A percentile compares a stretch with the other conserved stretches of the same genome.
phyloP scores from a whole-genome alignment of 2,888 invertebrate species.

The Athetis lepigone region DNA sequence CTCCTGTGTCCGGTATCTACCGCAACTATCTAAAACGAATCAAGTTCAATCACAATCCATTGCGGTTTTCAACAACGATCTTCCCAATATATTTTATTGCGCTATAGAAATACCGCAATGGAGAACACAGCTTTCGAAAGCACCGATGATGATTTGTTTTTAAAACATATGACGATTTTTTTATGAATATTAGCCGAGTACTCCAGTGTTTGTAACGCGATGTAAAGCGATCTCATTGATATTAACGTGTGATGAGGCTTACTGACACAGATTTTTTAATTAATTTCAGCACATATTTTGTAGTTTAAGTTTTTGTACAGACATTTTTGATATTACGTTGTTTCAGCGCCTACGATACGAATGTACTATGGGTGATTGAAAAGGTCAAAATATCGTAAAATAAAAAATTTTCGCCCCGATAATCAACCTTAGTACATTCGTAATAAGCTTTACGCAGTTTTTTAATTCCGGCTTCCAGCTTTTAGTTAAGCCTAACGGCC shows the following conservation, averaged over 20 bases:
- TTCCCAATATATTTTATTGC: constrained; percentile 18
- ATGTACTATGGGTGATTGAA: constrained; percentile 52
- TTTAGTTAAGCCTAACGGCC: constrained; percentile 52
- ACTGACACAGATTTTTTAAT: constrained; percentile 69
- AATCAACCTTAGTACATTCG: constrained; percentile 37
- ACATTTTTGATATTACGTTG: constrained; percentile 73
- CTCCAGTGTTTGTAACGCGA: constrained; percentile 61
- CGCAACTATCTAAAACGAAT: constrained; percentile 40
- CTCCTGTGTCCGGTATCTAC: constrained; percentile 30
- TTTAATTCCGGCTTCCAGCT: constrained; percentile 57
- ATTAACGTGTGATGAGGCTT: constrained; percentile 83
- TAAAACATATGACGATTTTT: constrained; percentile 19
- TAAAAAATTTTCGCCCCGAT: not conserved
- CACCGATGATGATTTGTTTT: constrained; percentile 19
- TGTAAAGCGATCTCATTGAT: constrained; percentile 82
- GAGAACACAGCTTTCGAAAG: constrained; percentile 31
- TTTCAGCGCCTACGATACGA: constrained; percentile 65
- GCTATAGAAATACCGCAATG: constrained; percentile 35
- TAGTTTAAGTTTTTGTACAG: constrained; percentile 80
- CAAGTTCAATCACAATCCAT: constrained; percentile 29
- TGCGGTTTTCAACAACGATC: constrained; percentile 47
- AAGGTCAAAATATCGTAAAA: not conserved
- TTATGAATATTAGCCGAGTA: constrained; percentile 44
- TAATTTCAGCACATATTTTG: constrained; percentile 73
- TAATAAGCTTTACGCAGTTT: constrained; percentile 56